Evolutionary conservation across 1,140 invertebrate species (phyloP).

Genomic region (Uloborus diversus): DNA sequence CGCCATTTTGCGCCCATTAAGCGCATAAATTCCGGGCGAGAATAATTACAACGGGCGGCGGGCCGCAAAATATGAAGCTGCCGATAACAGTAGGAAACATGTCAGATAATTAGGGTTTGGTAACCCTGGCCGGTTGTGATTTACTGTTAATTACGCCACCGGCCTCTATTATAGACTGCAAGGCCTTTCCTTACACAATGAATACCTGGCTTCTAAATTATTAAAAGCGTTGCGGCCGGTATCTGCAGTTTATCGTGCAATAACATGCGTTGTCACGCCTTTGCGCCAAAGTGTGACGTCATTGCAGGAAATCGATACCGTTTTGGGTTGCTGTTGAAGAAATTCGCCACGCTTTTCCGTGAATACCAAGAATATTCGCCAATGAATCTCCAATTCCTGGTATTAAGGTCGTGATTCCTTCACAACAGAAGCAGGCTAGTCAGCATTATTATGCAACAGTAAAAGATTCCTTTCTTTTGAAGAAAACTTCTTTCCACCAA

Average conservation of each 20-base stretch:
- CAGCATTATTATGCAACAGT: no score
- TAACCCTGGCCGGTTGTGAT: slow-evolving; percentile 35
- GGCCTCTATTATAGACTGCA: slow-evolving; percentile 39
- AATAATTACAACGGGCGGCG: slow-evolving; percentile 37
- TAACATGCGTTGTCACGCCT: slow-evolving; percentile 55
- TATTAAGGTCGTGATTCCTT: no score
- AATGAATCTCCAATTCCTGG: neutral
- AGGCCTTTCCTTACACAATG: slow-evolving; percentile 31
- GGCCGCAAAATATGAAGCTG: slow-evolving; percentile 36
- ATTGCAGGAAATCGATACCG: slow-evolving; percentile 55
- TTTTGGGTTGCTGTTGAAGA: slow-evolving; percentile 43
- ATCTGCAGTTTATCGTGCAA: slow-evolving; percentile 56
- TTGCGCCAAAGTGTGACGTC: slow-evolving; percentile 55
- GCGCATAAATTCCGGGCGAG: slow-evolving; percentile 26
- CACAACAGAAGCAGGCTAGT: no score
- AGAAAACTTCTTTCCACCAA: no score
- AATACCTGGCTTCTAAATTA: slow-evolving; percentile 54
- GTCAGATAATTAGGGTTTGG: slow-evolving; percentile 38
- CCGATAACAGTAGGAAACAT: slow-evolving; percentile 48
- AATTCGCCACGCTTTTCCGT: slow-evolving; percentile 17
- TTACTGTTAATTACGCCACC: slow-evolving; percentile 53
- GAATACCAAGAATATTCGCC: slow-evolving; percentile 6
- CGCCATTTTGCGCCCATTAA: slow-evolving; percentile 18
- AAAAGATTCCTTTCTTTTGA: no score
- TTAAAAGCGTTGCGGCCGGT: slow-evolving; percentile 54